Evolutionary conservation across 2,113 vertebrate genomes (phyloP).

Genomic region (Heteronetta atricapilla): DNA sequence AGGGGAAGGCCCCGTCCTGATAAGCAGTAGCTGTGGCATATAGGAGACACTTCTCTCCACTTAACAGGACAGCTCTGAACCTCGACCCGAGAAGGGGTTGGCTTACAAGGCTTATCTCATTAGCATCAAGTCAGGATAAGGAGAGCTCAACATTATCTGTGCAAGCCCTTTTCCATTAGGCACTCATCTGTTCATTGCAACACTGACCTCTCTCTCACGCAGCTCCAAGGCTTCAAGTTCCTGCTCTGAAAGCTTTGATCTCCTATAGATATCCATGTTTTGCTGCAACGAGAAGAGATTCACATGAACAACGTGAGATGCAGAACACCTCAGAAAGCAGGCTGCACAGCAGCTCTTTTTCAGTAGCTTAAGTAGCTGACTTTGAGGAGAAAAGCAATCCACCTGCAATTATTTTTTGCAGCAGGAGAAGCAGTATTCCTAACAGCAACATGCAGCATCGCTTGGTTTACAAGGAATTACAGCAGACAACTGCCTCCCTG

Average conservation of each 20-base stretch:
- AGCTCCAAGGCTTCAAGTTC: constrained; percentile 95
- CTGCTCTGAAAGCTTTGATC: constrained; percentile 88
- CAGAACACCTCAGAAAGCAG: neutral
- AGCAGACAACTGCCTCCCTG: neutral
- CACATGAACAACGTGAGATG: neutral
- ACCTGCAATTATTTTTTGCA: neutral
- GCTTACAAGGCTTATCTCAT: constrained; percentile 12
- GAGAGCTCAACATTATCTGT: neutral
- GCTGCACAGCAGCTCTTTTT: neutral
- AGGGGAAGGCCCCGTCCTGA: neutral
- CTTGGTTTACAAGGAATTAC: neutral
- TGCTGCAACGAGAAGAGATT: constrained; percentile 78
- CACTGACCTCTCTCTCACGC: constrained; percentile 92
- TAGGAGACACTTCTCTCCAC: neutral
- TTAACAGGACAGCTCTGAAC: neutral
- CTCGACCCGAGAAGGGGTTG: neutral
- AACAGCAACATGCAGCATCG: fast-evolving
- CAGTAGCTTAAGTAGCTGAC: fast-evolving
- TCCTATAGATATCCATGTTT: constrained; percentile 94
- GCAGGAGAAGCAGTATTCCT: neutral
- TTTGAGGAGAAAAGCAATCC: neutral
- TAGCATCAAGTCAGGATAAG: neutral
- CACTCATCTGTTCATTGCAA: neutral
- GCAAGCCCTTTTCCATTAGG: constrained; percentile 11
- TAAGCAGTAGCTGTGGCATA: neutral